These are phyloP conservation scores for Trachops cirrhosus DNA, from an alignment of 2,797 vertebrate genomes.

Conservation along the genomic window DNA sequence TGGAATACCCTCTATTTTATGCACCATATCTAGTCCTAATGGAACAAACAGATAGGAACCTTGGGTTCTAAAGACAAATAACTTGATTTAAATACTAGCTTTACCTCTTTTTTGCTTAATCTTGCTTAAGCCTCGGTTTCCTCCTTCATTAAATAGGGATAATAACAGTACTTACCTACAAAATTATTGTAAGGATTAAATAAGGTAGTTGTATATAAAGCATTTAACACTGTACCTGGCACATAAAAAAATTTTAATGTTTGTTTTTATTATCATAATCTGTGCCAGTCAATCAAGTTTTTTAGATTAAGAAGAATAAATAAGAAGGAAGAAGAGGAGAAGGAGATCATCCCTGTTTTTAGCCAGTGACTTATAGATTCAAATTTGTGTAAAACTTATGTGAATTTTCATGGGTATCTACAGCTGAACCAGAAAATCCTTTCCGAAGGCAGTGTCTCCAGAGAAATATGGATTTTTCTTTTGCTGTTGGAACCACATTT, in stretches of 20 bases:
- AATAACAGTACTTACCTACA: not conserved
- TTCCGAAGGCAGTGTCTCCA: not conserved
- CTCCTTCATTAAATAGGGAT: slow-evolving; percentile 4
- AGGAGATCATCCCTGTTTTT: not conserved
- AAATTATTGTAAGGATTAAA: slow-evolving; percentile 10
- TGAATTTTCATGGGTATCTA: not conserved
- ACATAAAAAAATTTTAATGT: not conserved
- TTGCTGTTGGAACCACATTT: slow-evolving; percentile 10
- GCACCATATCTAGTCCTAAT: not conserved
- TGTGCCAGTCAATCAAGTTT: slow-evolving; percentile 11
- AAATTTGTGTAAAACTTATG: not conserved
- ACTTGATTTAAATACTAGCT: not conserved
- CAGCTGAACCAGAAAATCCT: not conserved
- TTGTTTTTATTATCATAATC: not conserved
- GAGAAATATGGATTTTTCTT: slow-evolving; percentile 1
- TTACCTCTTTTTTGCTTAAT: not conserved
- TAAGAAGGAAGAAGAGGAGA: not conserved
- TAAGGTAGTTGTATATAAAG: not conserved
- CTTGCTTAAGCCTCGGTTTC: not conserved
- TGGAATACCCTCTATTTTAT: not conserved
- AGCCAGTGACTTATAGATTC: not conserved
- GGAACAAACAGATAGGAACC: not conserved
- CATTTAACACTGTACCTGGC: not conserved
- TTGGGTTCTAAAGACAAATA: not conserved
- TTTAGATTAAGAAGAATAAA: not conserved